These are phyloP conservation scores for Diplodus sargus DNA, from an alignment of 2,797 vertebrate species.

Conservation along the genomic window DNA sequence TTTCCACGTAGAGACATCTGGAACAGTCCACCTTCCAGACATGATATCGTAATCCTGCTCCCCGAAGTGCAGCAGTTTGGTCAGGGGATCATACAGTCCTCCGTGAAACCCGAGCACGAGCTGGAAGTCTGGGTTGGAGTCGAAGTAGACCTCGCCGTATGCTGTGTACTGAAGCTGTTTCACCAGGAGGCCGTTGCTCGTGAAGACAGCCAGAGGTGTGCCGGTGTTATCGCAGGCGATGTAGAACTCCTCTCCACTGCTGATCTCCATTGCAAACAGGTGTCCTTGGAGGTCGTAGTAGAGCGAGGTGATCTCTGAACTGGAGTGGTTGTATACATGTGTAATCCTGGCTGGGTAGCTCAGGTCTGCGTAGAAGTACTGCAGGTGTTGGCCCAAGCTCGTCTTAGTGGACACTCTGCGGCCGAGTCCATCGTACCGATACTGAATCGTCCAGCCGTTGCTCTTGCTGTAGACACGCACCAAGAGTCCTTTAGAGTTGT, in stretches of 20 bases:
- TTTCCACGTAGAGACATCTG: slow-evolving; percentile 94
- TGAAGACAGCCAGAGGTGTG: slow-evolving; percentile 95
- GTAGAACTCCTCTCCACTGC: slow-evolving; percentile 98
- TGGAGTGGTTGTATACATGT: slow-evolving; percentile 98
- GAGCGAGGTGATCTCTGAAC: slow-evolving; percentile 97
- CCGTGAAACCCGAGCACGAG: slow-evolving; percentile 97
- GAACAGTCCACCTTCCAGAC: slow-evolving; percentile 96
- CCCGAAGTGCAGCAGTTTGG: slow-evolving; percentile 96
- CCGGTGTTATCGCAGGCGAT: slow-evolving; percentile 97
- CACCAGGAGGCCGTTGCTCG: slow-evolving; percentile 95
- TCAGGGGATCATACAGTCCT: slow-evolving; percentile 95
- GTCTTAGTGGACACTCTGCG: slow-evolving; percentile 95
- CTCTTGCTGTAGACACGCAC: slow-evolving; percentile 97
- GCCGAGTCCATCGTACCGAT: slow-evolving; percentile 96
- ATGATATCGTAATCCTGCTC: slow-evolving; percentile 97
- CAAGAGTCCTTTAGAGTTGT: slow-evolving; percentile 97
- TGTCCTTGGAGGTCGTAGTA: slow-evolving; percentile 99
- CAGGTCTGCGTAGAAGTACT: slow-evolving; percentile 98
- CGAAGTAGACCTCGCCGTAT: slow-evolving; percentile 97
- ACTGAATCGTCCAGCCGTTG: slow-evolving; percentile 95
- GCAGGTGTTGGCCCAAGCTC: slow-evolving; percentile 94
- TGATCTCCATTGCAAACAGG: slow-evolving; percentile 98
- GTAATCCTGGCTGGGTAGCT: slow-evolving; percentile 96
- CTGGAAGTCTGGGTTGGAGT: slow-evolving; percentile 98
- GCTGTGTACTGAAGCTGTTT: slow-evolving; percentile 99